Evolutionary conservation across 1,140 invertebrate species (phyloP).

Genomic region (Caenorhabditis inopinata): DNA sequence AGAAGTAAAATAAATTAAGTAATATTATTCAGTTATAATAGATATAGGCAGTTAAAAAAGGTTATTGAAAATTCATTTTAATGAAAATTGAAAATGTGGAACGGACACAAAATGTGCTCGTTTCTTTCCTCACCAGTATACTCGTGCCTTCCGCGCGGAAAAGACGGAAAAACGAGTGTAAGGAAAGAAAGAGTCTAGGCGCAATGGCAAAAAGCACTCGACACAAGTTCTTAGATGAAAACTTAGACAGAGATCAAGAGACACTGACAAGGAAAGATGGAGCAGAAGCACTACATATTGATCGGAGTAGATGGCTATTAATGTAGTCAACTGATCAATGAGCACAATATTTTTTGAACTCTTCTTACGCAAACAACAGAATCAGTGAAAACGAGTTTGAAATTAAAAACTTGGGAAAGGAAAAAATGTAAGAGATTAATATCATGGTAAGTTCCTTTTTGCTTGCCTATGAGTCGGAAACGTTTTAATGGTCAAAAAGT

Average conservation of each 20-base stretch:
- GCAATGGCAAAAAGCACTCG: conserved; percentile 31
- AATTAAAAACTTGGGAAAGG: no score
- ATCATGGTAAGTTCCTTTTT: no score
- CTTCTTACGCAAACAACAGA: no score
- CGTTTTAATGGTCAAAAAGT: no score
- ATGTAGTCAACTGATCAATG: not conserved
- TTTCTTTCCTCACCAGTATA: not conserved
- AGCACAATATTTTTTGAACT: no score
- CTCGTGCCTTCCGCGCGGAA: conserved; percentile 24
- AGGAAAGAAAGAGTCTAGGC: not conserved
- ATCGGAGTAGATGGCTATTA: not conserved
- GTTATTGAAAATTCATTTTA: not conserved
- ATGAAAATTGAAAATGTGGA: not conserved
- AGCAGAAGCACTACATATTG: not conserved
- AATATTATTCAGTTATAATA: no score
- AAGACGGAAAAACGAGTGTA: not conserved
- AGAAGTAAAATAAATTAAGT: not conserved
- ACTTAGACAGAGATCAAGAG: not conserved
- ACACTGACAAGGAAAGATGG: not conserved
- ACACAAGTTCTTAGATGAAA: not conserved
- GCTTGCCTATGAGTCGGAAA: no score
- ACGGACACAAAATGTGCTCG: conserved; percentile 5
- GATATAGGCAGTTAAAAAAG: no score
- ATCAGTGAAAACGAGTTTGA: no score
- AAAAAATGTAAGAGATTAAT: no score